These are phyloP conservation scores for Drosophila eugracilis DNA, from an alignment of 1,140 invertebrate species.

Conservation along the genomic window DNA sequence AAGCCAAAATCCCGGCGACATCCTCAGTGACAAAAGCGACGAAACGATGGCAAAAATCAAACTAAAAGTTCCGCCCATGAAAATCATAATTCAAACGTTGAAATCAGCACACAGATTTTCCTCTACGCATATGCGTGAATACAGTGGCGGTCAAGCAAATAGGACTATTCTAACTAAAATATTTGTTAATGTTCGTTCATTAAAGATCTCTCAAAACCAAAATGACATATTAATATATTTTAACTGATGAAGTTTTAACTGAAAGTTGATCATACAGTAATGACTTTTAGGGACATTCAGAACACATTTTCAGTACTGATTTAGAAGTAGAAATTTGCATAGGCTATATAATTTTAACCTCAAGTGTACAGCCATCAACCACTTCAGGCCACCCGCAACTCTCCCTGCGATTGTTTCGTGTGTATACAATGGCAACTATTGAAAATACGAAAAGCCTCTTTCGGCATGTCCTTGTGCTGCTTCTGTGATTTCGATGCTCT, in stretches of 20 bases:
- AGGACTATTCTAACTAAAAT: not conserved
- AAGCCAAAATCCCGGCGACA: constrained; percentile 20
- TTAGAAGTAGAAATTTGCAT: not conserved
- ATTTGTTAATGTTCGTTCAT: too few species aligned
- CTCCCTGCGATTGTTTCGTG: constrained; percentile 62
- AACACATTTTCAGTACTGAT: too few species aligned
- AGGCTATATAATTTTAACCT: not conserved
- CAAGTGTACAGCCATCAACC: constrained; percentile 9
- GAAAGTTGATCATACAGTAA: too few species aligned
- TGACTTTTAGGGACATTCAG: too few species aligned
- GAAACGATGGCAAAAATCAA: constrained; percentile 76
- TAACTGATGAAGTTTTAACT: too few species aligned
- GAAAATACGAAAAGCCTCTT: constrained; percentile 81
- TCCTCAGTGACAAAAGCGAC: constrained; percentile 66
- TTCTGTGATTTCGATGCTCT: constrained; percentile 72
- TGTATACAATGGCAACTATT: constrained; percentile 77
- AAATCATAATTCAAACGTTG: constrained; percentile 81
- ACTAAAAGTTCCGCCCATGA: constrained; percentile 78
- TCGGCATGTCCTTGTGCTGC: constrained; percentile 78
- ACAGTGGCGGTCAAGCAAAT: not conserved
- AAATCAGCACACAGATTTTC: constrained; percentile 74
- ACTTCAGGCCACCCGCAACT: not conserved
- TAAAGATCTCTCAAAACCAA: too few species aligned
- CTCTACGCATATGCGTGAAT: constrained; percentile 36
- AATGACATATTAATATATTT: too few species aligned